Evolutionary conservation across 2,888 invertebrate species (phyloP).

Genomic region (Neoscelio sp.): DNA sequence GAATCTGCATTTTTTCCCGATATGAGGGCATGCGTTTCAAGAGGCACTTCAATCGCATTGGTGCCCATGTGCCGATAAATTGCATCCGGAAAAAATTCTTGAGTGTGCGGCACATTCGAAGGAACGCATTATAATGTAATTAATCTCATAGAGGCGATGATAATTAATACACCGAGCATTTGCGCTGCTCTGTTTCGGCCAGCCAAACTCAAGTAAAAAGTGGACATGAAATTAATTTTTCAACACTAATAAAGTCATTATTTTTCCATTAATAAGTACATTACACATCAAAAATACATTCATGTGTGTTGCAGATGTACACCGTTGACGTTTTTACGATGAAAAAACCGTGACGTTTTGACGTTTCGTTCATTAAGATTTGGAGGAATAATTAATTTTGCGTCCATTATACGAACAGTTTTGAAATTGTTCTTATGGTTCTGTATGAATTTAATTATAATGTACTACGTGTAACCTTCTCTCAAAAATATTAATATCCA

Average conservation of each 20-base stretch:
- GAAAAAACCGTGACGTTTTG: no score
- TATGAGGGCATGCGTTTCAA: slow-evolving; percentile 54
- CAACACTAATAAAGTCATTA: slow-evolving; percentile 38
- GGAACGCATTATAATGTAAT: slow-evolving; percentile 66
- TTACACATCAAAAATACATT: no score
- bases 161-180: slow-evolving; percentile 61
- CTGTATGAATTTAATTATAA: background rate
- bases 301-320: no score
- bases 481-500: slow-evolving; percentile 15
- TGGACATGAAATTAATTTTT: slow-evolving; percentile 16
- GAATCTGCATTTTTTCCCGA: slow-evolving; percentile 62
- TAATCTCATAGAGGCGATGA: slow-evolving; percentile 65
- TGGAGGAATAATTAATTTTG: no score
- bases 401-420: no score
- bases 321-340: no score
- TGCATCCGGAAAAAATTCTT: slow-evolving; percentile 66
- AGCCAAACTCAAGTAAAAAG: slow-evolving; percentile 32
- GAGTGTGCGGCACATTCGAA: slow-evolving; percentile 48
- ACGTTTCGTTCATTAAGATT: no score
- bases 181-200: slow-evolving; percentile 60
- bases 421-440: no score
- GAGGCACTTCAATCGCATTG: slow-evolving; percentile 61
- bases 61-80: slow-evolving; percentile 69
- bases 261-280: background rate
- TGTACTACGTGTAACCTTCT: slow-evolving; percentile 1